Evolutionary conservation across 2,888 invertebrate genomes (phyloP).

Genomic region (Phyllotreta striolata): DNA sequence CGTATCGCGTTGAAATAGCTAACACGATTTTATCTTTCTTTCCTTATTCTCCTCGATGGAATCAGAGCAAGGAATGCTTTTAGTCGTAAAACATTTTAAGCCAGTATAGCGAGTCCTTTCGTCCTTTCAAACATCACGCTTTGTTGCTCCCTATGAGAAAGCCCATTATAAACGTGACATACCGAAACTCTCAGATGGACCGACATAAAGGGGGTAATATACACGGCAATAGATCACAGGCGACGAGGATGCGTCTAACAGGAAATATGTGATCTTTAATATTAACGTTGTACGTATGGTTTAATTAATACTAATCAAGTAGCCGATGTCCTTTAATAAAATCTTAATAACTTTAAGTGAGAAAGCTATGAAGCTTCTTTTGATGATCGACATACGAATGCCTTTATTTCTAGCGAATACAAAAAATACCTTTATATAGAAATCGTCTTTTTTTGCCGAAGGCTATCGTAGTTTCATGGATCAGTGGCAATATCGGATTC

Average conservation of each 20-base stretch:
- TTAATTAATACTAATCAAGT: too few relatives aligned
- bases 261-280: neutral
- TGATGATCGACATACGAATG: too few relatives aligned
- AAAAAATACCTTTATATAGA: slow-evolving; percentile 1
- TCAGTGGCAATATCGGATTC: slow-evolving; percentile 21
- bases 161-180: slow-evolving; percentile 32
- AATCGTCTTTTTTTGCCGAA: slow-evolving; percentile 1
- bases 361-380: too few relatives aligned
- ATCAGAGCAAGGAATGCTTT: slow-evolving; percentile 31
- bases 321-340: too few relatives aligned
- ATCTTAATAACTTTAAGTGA: too few relatives aligned
- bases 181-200: slow-evolving; percentile 33
- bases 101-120: slow-evolving; percentile 26
- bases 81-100: slow-evolving; percentile 31
- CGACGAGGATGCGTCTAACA: slow-evolving; percentile 6
- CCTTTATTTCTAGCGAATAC: too few relatives aligned
- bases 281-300: too few relatives aligned
- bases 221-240: slow-evolving; percentile 34
- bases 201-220: slow-evolving; percentile 36
- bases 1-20: slow-evolving; percentile 14
- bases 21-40: slow-evolving; percentile 28
- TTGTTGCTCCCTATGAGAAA: slow-evolving; percentile 31
- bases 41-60: slow-evolving; percentile 13
- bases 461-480: slow-evolving; percentile 17
- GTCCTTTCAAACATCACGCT: slow-evolving; percentile 32